phyloP scores from a whole-genome alignment of 1,140 invertebrate genomes.

The Bathynomus jamesi region DNA sequence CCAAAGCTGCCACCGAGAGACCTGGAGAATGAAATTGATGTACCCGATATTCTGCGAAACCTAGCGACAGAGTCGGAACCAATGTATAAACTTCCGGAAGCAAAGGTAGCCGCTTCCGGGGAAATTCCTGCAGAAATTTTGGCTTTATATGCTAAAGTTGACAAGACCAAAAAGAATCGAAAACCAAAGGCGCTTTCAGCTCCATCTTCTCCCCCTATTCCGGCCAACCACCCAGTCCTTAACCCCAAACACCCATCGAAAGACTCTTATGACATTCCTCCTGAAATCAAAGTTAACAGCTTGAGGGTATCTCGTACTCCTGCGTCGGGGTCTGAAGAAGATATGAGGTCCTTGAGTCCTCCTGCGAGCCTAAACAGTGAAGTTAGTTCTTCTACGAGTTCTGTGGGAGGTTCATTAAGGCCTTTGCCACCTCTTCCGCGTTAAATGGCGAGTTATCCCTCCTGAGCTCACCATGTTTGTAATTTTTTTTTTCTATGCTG shows the following conservation, averaged over 20 bases:
- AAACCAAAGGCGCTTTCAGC: neutral
- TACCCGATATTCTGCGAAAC: slow-evolving; percentile 31
- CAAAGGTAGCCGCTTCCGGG: neutral
- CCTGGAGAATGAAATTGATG: slow-evolving; percentile 8
- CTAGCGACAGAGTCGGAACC: neutral
- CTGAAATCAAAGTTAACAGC: too few relatives aligned
- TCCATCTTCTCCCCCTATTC: neutral
- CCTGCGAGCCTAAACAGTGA: neutral
- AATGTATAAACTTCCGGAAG: neutral
- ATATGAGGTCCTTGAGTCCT: neutral
- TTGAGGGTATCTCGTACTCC: too few relatives aligned
- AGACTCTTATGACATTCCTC: neutral
- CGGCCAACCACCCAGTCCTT: neutral
- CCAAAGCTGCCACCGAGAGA: slow-evolving; percentile 10
- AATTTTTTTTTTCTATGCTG: too few relatives aligned
- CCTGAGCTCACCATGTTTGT: too few relatives aligned
- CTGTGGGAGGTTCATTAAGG: neutral
- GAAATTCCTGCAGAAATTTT: slow-evolving; percentile 33
- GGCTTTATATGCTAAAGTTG: slow-evolving; percentile 34
- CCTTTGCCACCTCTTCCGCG: neutral
- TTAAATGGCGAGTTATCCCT: too few relatives aligned
- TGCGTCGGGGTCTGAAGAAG: too few relatives aligned
- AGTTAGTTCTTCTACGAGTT: neutral
- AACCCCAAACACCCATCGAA: neutral
- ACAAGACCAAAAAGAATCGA: slow-evolving; percentile 32